A percentile compares a stretch with the other conserved stretches of the same genome.
phyloP scores from a whole-genome alignment of 53 echinoderm and acorn worm species.

The Mesocentrotus franciscanus region DNA sequence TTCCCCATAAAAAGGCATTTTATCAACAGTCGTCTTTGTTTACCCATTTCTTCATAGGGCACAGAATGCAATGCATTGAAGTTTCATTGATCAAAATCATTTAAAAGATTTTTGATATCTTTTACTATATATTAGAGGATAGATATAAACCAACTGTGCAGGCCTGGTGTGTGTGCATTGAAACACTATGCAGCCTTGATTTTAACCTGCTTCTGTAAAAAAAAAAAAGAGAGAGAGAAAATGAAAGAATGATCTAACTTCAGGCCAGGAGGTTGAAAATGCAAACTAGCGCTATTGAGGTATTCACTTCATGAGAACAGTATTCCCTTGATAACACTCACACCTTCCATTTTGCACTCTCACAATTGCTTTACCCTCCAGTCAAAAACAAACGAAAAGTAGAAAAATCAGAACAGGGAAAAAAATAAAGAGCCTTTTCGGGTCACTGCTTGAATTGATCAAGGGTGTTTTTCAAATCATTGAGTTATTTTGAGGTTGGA shows the following conservation, averaged over 20 bases:
- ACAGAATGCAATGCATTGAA: no score
- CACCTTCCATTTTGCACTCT: constrained; percentile 8
- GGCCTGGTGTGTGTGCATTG: not conserved
- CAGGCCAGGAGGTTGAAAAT: not conserved
- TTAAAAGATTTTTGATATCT: no score
- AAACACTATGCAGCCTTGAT: not conserved
- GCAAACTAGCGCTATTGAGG: not conserved
- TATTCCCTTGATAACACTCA: constrained; percentile 25
- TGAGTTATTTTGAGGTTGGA: constrained; percentile 47
- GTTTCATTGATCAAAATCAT: no score
- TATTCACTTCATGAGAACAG: not conserved
- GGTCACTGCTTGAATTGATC: constrained; percentile 45
- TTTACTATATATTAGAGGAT: no score
- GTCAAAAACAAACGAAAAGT: constrained; percentile 15
- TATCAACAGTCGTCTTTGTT: no score
- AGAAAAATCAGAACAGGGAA: constrained; percentile 5
- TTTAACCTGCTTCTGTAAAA: not conserved
- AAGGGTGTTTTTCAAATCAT: constrained; percentile 52
- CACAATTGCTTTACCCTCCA: constrained; percentile 6
- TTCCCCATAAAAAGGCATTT: no score
- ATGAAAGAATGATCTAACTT: not conserved
- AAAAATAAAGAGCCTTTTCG: constrained; percentile 32
- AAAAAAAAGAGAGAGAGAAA: not conserved
- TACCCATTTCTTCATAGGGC: no score
- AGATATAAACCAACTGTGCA: no score